Evolutionary conservation across 2,888 invertebrate genomes (phyloP).

Genomic region (Microplitis manilae): DNA sequence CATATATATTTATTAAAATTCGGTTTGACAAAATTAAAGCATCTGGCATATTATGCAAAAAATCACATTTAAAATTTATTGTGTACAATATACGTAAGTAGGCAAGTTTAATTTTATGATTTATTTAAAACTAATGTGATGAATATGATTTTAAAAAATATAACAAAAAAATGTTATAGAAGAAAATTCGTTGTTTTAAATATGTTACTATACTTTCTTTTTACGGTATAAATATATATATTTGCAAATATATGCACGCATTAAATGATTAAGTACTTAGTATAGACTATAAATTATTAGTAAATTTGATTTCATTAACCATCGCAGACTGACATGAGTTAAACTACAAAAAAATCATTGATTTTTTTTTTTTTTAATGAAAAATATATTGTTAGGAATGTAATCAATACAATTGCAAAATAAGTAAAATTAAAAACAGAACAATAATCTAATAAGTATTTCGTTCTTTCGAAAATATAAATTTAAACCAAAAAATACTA

Average conservation of each 20-base stretch:
- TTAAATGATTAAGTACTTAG: conserved; percentile 14
- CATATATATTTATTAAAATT: conserved; percentile 4
- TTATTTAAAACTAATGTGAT: neutral
- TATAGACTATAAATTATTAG: neutral
- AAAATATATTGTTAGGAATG: neutral
- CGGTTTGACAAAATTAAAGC: neutral
- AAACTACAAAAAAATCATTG: no score
- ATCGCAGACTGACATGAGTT: neutral
- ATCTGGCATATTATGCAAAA: conserved; percentile 4
- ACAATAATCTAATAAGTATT: neutral
- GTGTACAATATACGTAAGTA: neutral
- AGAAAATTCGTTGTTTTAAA: neutral
- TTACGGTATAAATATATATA: conserved; percentile 12
- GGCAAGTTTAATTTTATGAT: neutral
- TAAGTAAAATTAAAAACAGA: neutral
- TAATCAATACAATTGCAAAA: neutral
- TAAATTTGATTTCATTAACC: conserved; percentile 9
- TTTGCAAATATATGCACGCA: neutral
- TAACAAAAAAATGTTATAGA: neutral
- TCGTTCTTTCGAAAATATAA: neutral
- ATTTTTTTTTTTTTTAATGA: neutral
- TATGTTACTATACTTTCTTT: neutral
- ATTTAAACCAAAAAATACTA: neutral
- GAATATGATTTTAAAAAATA: neutral
- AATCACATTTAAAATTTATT: neutral